phyloP scores from a whole-genome alignment of 2,888 invertebrate genomes.

The Ophion ellenae region DNA sequence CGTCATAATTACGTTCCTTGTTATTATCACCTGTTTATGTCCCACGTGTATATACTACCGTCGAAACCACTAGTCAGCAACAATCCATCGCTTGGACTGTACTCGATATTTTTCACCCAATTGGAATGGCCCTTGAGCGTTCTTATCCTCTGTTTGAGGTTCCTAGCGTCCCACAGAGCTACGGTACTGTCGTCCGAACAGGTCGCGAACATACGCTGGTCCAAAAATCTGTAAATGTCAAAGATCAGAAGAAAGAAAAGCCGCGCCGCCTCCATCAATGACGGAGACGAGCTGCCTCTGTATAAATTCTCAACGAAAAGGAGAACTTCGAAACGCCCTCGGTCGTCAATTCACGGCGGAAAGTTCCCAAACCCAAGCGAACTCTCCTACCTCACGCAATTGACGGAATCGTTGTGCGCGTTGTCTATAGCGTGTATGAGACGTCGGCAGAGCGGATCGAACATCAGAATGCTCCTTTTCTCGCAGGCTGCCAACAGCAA shows the following conservation, averaged over 20 bases:
- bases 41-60: conserved; percentile 97
- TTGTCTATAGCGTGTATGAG: conserved; percentile 90
- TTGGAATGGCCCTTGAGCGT: conserved; percentile 94
- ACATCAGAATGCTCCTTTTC: conserved; percentile 93
- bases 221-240: conserved; percentile 89
- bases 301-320: too few relatives aligned
- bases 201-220: conserved; percentile 94
- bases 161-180: conserved; percentile 96
- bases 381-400: conserved; percentile 91
- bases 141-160: conserved; percentile 90
- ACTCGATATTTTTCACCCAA: conserved; percentile 98
- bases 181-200: conserved; percentile 97
- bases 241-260: too few relatives aligned
- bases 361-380: background rate
- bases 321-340: too few relatives aligned
- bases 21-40: conserved; percentile 90
- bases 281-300: too few relatives aligned
- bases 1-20: background rate
- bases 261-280: too few relatives aligned
- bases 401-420: conserved; percentile 96
- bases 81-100: conserved; percentile 92
- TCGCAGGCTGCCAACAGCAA: conserved; percentile 96
- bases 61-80: conserved; percentile 96
- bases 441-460: conserved; percentile 93
- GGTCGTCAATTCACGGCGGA: background rate